phyloP scores from a whole-genome alignment of 2,888 invertebrate genomes.

The Bugulina stolonifera region DNA sequence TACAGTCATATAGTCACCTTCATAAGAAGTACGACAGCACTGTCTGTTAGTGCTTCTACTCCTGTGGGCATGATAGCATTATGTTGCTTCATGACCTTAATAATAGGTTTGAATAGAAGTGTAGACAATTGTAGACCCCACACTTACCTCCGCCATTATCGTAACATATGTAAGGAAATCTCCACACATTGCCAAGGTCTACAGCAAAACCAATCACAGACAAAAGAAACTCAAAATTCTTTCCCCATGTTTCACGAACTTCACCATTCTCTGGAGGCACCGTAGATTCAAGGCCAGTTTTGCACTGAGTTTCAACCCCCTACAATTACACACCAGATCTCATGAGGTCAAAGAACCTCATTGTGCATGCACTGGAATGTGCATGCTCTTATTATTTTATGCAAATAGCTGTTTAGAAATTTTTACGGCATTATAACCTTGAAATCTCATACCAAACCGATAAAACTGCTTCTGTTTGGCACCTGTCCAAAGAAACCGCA shows the following conservation, averaged over 20 bases:
- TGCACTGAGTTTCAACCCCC: background rate
- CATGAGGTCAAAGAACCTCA: too few species aligned
- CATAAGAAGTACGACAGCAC: too few species aligned
- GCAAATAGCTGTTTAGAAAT: too few species aligned
- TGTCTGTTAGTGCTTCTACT: too few species aligned
- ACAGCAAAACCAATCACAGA: constrained; percentile 97
- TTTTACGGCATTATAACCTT: too few species aligned
- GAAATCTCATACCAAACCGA: too few species aligned
- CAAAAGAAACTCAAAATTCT: constrained; percentile 90
- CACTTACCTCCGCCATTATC: constrained; percentile 80
- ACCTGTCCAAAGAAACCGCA: too few species aligned
- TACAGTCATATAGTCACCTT: too few species aligned
- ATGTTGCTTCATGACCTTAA: background rate
- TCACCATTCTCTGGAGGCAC: constrained; percentile 24
- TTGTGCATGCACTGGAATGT: too few species aligned
- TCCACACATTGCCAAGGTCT: constrained; percentile 88
- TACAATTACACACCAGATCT: too few species aligned
- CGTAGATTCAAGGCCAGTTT: background rate
- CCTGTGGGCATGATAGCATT: background rate
- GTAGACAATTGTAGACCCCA: background rate
- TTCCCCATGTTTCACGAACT: constrained; percentile 72
- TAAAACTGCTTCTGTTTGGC: too few species aligned
- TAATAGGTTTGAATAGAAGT: background rate
- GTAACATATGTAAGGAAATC: constrained; percentile 86
- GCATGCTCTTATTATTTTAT: too few species aligned